These are phyloP conservation scores for Telmatochromis sp. DNA, from an alignment of 2,113 vertebrate species.

Conservation along the genomic window DNA sequence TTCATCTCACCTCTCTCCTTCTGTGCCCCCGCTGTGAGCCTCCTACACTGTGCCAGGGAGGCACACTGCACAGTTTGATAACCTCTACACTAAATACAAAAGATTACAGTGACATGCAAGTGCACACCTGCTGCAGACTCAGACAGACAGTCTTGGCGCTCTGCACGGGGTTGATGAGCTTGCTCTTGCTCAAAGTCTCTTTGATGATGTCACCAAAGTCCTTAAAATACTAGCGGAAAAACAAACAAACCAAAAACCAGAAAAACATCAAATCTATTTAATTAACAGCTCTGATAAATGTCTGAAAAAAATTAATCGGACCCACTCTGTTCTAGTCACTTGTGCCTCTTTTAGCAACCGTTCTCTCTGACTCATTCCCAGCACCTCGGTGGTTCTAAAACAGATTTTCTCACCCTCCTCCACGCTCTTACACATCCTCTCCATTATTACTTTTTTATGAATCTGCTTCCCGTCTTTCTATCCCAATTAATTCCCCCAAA, in stretches of 20 bases:
- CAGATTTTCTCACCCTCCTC: conserved; percentile 34
- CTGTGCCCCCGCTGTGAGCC: not conserved
- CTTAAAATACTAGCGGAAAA: conserved; percentile 69
- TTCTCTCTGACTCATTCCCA: conserved; percentile 27
- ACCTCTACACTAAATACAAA: not conserved
- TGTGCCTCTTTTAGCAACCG: conserved; percentile 6
- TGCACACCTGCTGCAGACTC: conserved; percentile 81
- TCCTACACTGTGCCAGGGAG: not conserved
- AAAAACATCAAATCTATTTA: not conserved
- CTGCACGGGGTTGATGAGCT: conserved; percentile 71
- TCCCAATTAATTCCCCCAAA: not conserved
- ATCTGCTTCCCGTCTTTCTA: not conserved
- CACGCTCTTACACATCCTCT: conserved; percentile 2
- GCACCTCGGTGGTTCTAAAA: conserved; percentile 10
- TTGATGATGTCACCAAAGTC: conserved; percentile 91
- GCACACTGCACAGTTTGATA: not conserved
- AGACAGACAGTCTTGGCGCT: conserved; percentile 81
- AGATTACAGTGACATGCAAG: not conserved
- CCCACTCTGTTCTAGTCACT: not conserved
- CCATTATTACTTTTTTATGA: not conserved
- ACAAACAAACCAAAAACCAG: not conserved
- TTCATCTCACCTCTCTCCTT: not conserved
- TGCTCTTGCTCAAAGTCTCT: conserved; percentile 75
- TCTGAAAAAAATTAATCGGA: not conserved
- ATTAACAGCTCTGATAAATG: not conserved